phyloP scores from a whole-genome alignment of 2,113 vertebrate genomes.

The Rhagologus leucostigma region DNA sequence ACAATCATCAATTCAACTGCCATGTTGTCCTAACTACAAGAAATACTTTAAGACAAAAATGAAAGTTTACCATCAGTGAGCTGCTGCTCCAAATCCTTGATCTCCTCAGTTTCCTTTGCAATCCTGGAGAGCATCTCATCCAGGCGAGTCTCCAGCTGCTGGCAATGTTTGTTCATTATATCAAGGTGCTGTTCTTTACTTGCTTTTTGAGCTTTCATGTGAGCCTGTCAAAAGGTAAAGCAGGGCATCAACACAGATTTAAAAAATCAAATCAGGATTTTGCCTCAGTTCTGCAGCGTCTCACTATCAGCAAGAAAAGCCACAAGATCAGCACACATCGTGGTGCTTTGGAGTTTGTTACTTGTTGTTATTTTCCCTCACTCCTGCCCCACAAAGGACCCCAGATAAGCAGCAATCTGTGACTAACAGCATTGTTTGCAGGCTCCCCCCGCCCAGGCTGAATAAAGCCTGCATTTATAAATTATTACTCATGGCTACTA shows the following conservation, averaged over 20 bases:
- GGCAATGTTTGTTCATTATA: slow-evolving; percentile 80
- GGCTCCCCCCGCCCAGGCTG: background rate
- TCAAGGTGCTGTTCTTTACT: slow-evolving; percentile 77
- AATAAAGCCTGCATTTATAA: background rate
- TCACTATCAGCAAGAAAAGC: background rate
- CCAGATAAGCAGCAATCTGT: background rate
- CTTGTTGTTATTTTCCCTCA: background rate
- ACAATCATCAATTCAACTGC: background rate
- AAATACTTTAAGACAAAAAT: background rate
- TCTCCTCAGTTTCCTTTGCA: slow-evolving; percentile 89
- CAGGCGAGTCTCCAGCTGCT: slow-evolving; percentile 82
- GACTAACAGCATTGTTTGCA: background rate
- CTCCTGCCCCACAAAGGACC: background rate
- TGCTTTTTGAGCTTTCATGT: slow-evolving; percentile 75
- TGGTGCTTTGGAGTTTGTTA: background rate
- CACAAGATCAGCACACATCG: background rate
- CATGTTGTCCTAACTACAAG: background rate
- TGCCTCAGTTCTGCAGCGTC: background rate
- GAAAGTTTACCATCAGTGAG: slow-evolving; percentile 83
- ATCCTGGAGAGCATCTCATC: slow-evolving; percentile 87
- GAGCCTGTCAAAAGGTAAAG: slow-evolving; percentile 64
- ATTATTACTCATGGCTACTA: background rate
- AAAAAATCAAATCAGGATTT: background rate
- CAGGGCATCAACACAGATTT: background rate
- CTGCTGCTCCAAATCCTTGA: slow-evolving; percentile 91